Conservation (phyloP, 2,888 invertebrate genomes). For the Diploptera punctata region DNA sequence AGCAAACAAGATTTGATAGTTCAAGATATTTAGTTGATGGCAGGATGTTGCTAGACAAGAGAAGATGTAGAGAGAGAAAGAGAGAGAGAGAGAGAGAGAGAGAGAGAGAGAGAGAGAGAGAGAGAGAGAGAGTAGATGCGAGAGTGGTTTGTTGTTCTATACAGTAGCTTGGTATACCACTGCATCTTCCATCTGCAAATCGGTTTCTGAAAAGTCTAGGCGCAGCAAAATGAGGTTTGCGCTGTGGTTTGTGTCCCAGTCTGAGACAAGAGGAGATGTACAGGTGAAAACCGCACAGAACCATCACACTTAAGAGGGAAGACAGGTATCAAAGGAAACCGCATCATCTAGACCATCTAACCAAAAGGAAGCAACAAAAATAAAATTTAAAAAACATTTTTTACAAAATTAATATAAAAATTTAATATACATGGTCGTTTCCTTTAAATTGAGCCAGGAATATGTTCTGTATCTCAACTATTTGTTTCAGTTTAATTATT, state of each 20-base stretch:
- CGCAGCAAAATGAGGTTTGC: not conserved
- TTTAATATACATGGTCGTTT: too few species aligned
- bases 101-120: too few species aligned
- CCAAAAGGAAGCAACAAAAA: not conserved
- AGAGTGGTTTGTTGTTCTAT: not conserved
- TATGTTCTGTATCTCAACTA: too few species aligned
- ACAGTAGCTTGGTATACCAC: slow-evolving; percentile 17
- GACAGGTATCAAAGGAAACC: slow-evolving; percentile 21
- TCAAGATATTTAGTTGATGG: not conserved
- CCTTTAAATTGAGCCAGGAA: too few species aligned
- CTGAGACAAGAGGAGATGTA: not conserved
- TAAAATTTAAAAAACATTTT: not conserved
- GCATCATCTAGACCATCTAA: not conserved
- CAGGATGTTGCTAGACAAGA: too few species aligned
- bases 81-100: too few species aligned
- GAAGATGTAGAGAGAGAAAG: too few species aligned
- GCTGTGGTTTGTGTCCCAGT: not conserved
- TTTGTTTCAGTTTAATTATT: too few species aligned
- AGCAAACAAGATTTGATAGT: not conserved
- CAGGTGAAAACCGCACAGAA: slow-evolving; percentile 19
- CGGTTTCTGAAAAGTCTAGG: slow-evolving; percentile 11
- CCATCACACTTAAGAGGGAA: not conserved
- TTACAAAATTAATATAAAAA: not conserved
- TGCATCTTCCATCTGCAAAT: not conserved
- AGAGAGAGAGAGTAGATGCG: too few species aligned